phyloP scores from a whole-genome alignment of 2,113 vertebrate genomes.

The Microtus pennsylvanicus region DNA sequence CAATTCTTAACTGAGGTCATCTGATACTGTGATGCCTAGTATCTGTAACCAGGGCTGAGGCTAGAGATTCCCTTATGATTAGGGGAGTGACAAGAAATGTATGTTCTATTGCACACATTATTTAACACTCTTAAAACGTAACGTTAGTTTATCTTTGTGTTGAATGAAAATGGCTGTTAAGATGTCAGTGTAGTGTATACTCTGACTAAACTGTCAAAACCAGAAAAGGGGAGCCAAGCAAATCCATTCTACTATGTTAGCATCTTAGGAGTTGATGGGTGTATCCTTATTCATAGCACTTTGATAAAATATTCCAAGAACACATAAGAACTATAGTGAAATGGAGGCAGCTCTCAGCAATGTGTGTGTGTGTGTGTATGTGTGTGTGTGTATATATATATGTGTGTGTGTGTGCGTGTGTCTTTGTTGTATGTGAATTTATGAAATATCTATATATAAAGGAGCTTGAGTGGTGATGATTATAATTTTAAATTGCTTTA shows the following conservation, averaged over 20 bases:
- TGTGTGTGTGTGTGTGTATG: not conserved
- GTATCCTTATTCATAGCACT: not conserved
- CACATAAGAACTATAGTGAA: not conserved
- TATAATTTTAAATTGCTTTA: slow-evolving; percentile 7
- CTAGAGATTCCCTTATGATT: not conserved
- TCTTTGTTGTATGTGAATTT: not conserved
- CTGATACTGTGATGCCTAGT: not conserved
- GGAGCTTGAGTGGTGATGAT: not conserved
- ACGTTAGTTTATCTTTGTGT: not conserved
- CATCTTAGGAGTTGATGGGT: not conserved
- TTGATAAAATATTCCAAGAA: not conserved
- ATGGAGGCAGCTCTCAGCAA: not conserved
- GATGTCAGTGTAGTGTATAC: not conserved
- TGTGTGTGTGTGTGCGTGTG: no score
- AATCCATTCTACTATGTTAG: not conserved
- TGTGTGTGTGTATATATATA: not conserved
- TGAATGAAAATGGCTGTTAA: not conserved
- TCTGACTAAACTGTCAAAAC: not conserved
- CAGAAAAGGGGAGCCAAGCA: not conserved
- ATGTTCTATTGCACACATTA: not conserved
- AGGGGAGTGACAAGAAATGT: not conserved
- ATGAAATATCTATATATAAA: not conserved
- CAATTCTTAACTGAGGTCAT: not conserved
- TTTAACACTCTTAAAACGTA: not conserved
- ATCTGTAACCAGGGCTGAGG: not conserved